Percentiles rank a stretch among this genome's conserved stretches.
These are phyloP conservation scores for Campylomormyrus tamandua DNA, from an alignment of 2,113 vertebrate genomes.

Conservation along the genomic window DNA sequence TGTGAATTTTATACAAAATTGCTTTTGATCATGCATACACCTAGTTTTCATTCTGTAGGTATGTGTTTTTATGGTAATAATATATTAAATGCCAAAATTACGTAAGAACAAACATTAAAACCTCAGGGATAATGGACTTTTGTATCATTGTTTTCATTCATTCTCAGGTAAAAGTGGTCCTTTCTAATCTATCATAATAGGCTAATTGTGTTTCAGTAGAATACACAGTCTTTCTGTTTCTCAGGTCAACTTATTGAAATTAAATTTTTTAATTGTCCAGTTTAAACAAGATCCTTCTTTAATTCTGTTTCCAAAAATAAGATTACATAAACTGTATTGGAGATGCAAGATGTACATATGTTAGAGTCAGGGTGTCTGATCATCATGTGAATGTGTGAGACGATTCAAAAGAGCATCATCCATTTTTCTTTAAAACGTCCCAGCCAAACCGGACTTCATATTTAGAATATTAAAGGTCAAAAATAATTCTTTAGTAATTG, in stretches of 20 bases:
- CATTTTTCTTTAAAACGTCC: not conserved
- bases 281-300: not conserved
- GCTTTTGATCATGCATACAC: not conserved
- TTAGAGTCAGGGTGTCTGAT: not conserved
- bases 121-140: not conserved
- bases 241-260: not conserved
- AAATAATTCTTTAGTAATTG: not conserved
- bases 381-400: not conserved
- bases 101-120: not conserved
- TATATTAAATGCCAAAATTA: conserved; percentile 1
- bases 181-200: not conserved
- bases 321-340: not conserved
- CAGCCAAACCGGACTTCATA: not conserved
- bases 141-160: not conserved
- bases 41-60: not conserved
- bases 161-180: not conserved
- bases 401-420: not conserved
- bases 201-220: not conserved
- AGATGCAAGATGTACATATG: not conserved
- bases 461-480: not conserved
- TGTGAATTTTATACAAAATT: not conserved
- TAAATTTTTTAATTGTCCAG: not conserved
- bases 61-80: not conserved
- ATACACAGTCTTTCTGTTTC: not conserved
- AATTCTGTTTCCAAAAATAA: not conserved